These are phyloP conservation scores for Sinocyclocheilus grahami DNA, from an alignment of 2,113 vertebrate species.

Conservation along the genomic window DNA sequence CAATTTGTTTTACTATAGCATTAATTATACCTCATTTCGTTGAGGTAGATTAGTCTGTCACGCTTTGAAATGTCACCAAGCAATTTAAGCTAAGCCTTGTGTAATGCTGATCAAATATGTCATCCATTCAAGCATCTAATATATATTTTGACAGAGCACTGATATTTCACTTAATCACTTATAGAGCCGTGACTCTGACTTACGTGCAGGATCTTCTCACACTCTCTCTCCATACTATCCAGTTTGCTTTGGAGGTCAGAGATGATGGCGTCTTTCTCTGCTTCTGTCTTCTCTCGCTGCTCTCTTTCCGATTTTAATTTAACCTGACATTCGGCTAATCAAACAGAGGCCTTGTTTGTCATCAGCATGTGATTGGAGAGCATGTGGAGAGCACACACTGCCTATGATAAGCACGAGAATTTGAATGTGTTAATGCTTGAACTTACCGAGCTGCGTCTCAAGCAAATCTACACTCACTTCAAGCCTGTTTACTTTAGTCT, in stretches of 20 bases:
- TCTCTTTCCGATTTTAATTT: constrained; percentile 60
- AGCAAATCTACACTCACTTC: constrained; percentile 69
- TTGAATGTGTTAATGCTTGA: constrained; percentile 9
- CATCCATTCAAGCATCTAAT: constrained; percentile 21
- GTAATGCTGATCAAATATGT: background rate
- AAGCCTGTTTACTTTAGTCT: constrained; percentile 62
- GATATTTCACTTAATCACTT: constrained; percentile 5
- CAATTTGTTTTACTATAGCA: constrained; percentile 22
- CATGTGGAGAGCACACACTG: background rate
- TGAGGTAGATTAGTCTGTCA: constrained; percentile 27
- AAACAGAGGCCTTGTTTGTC: constrained; percentile 39
- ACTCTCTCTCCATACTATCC: constrained; percentile 73
- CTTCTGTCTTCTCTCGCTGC: constrained; percentile 52
- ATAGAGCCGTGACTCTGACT: background rate
- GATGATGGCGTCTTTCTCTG: constrained; percentile 70
- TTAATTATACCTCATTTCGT: constrained; percentile 32
- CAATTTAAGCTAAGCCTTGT: constrained; percentile 2
- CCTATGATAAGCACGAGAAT: background rate
- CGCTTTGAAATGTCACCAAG: constrained; percentile 15
- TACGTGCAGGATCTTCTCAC: constrained; percentile 74
- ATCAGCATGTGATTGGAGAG: constrained; percentile 7
- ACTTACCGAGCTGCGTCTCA: constrained; percentile 69
- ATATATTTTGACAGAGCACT: background rate
- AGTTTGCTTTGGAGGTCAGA: constrained; percentile 70
- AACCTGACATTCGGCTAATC: constrained; percentile 65